Evolutionary conservation across 2,888 invertebrate genomes (phyloP).

Genomic region (Germaria angustata): DNA sequence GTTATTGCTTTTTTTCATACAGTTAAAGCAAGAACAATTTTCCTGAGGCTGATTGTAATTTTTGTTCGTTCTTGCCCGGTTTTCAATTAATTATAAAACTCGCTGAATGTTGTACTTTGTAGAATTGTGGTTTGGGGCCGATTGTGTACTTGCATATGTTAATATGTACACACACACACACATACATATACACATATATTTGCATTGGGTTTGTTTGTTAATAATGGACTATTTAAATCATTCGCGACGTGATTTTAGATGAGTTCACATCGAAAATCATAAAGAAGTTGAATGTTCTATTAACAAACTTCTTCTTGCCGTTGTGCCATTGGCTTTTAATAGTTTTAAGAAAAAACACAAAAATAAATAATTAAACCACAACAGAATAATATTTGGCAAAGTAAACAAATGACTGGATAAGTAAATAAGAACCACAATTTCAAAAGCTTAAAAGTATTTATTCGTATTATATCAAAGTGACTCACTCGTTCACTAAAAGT

Average conservation of each 20-base stretch:
- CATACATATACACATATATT: neutral
- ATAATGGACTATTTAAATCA: slow-evolving; percentile 48
- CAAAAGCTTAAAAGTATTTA: neutral
- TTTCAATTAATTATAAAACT: slow-evolving; percentile 15
- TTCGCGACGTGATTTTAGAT: slow-evolving; percentile 62
- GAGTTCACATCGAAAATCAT: slow-evolving; percentile 51
- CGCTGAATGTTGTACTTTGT: slow-evolving; percentile 21
- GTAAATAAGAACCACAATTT: neutral
- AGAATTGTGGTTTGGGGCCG: slow-evolving; percentile 51
- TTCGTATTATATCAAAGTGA: neutral
- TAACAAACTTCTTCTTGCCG: neutral
- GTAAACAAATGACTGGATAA: neutral
- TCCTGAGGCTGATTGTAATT: slow-evolving; percentile 6
- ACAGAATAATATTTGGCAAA: neutral
- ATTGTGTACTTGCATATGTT: neutral
- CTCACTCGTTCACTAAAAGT: neutral
- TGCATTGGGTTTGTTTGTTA: slow-evolving; percentile 10
- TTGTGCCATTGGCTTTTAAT: neutral
- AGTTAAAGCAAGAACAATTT: neutral
- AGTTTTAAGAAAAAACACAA: neutral
- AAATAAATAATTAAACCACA: neutral
- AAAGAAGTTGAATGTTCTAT: slow-evolving; percentile 4
- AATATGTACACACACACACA: neutral
- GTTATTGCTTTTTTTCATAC: too few relatives aligned
- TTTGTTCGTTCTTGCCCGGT: slow-evolving; percentile 28